Evolutionary conservation across 1,140 invertebrate genomes (phyloP).

Genomic region (Hirudo medicinalis): DNA sequence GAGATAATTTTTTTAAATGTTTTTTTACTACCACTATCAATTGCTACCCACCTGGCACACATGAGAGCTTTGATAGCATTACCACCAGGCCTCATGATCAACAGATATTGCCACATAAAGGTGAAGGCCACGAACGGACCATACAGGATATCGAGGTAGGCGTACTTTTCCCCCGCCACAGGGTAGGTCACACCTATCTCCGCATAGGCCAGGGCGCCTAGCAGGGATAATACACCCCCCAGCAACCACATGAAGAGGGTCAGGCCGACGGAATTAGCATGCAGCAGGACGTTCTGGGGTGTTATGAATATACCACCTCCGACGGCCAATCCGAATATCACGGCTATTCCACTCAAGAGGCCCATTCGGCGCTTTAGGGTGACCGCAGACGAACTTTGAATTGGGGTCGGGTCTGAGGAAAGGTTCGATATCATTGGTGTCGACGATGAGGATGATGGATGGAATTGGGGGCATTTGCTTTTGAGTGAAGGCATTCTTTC

Average conservation of each 20-base stretch:
- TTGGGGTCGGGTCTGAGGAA: neutral
- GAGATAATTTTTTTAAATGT: too few species aligned
- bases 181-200: constrained; percentile 24
- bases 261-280: constrained; percentile 62
- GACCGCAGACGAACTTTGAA: neutral
- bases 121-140: constrained; percentile 24
- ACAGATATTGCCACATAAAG: constrained; percentile 21
- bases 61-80: constrained; percentile 38
- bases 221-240: constrained; percentile 60
- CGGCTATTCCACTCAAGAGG: constrained; percentile 22
- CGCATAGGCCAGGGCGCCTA: constrained; percentile 35
- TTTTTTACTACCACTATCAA: too few species aligned
- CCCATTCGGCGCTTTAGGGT: constrained; percentile 19
- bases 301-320: constrained; percentile 80
- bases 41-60: constrained; percentile 27
- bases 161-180: constrained; percentile 25
- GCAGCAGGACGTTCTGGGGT: constrained; percentile 65
- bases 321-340: constrained; percentile 25
- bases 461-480: too few species aligned
- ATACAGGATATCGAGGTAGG: constrained; percentile 21
- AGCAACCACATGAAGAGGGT: constrained; percentile 62
- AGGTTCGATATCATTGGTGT: neutral
- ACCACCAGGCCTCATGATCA: constrained; percentile 60
- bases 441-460: neutral
- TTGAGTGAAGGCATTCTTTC: too few species aligned